These are phyloP conservation scores for Larimichthys crocea DNA, from an alignment of 2,113 vertebrate species.

Conservation along the genomic window DNA sequence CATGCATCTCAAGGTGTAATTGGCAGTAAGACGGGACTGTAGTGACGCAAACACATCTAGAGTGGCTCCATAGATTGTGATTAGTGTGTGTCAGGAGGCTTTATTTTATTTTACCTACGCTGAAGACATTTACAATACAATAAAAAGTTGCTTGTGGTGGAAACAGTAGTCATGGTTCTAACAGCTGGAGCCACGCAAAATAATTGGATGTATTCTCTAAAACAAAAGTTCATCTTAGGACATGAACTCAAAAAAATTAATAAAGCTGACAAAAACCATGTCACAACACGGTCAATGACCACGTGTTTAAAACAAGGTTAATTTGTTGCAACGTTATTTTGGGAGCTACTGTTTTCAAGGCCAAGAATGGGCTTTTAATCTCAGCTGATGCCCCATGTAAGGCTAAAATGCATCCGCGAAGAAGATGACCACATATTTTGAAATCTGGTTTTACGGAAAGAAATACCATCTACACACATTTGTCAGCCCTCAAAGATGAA, in stretches of 20 bases:
- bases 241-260: no score
- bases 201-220: background rate
- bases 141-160: no score
- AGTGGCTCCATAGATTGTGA: background rate
- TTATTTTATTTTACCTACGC: no score
- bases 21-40: background rate
- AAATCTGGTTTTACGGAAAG: background rate
- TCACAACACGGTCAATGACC: background rate
- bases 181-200: background rate
- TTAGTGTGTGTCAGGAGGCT: no score
- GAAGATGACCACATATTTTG: background rate
- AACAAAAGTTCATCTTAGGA: background rate
- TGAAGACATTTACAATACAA: no score
- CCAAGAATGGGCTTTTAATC: background rate
- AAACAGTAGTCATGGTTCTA: no score
- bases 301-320: no score
- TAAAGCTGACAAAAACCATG: background rate
- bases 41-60: background rate
- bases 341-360: background rate
- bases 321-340: background rate
- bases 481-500: background rate
- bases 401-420: no score
- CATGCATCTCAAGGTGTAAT: background rate
- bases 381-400: background rate
- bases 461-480: background rate